These are phyloP conservation scores for Dicranocentrus wangi DNA, from an alignment of 2,888 invertebrate genomes.

Conservation along the genomic window DNA sequence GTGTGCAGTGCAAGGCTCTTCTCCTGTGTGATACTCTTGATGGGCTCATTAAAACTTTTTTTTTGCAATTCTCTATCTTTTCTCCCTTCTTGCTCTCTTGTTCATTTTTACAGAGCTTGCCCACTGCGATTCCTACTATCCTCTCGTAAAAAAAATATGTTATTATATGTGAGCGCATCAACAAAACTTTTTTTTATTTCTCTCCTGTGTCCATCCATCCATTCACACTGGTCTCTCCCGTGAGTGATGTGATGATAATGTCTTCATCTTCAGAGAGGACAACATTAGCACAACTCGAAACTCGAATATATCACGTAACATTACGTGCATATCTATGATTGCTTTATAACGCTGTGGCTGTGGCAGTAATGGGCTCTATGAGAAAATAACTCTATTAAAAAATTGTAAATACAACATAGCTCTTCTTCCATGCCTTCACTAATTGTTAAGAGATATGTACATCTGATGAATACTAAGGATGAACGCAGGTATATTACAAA, in stretches of 20 bases:
- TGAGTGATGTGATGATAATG: constrained; percentile 17
- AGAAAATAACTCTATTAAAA: constrained; percentile 17
- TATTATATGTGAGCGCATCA: neutral
- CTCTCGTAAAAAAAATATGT: neutral
- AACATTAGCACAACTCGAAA: constrained; percentile 15
- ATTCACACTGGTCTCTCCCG: neutral
- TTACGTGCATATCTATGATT: neutral
- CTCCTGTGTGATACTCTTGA: constrained; percentile 3
- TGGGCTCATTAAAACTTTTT: constrained; percentile 11
- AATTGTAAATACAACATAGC: too few relatives aligned
- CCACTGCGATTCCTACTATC: neutral
- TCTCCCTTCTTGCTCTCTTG: neutral
- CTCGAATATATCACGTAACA: neutral
- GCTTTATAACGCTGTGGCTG: too few relatives aligned
- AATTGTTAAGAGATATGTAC: too few relatives aligned
- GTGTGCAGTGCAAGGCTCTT: neutral
- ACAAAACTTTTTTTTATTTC: neutral
- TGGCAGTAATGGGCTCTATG: neutral
- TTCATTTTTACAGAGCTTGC: neutral
- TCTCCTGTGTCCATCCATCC: neutral
- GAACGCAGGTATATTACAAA: too few relatives aligned
- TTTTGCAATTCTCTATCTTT: neutral
- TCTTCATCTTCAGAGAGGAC: constrained; percentile 26
- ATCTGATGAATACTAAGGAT: too few relatives aligned
- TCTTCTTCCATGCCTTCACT: too few relatives aligned